Conservation (phyloP, 2,797 vertebrate species). For the Danionella dracula region DNA sequence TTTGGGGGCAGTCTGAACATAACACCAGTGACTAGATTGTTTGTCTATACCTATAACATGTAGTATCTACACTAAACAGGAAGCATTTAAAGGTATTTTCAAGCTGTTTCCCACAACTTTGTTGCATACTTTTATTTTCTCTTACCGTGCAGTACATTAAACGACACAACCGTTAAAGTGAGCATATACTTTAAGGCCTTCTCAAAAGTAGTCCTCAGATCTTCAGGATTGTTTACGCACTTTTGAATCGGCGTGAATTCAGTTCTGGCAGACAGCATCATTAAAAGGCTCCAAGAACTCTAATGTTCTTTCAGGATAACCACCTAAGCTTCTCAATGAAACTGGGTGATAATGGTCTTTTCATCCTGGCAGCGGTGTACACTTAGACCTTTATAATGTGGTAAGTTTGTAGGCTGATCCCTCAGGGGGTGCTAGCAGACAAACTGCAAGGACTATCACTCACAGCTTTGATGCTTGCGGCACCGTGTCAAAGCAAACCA, state of each 20-base stretch:
- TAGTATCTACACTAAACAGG: too few species aligned
- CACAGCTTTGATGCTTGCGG: background rate
- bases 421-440: conserved; percentile 22
- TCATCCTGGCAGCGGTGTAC: conserved; percentile 28
- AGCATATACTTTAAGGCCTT: background rate
- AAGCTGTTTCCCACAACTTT: background rate
- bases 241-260: background rate
- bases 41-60: too few species aligned
- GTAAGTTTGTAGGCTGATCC: conserved; percentile 21
- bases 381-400: conserved; percentile 30
- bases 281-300: conserved; percentile 20
- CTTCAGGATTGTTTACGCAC: background rate
- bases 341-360: conserved; percentile 36
- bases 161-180: background rate
- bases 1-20: too few species aligned
- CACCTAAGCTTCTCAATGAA: conserved; percentile 17
- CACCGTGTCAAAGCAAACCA: conserved; percentile 15
- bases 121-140: background rate
- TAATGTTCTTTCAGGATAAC: conserved; percentile 20
- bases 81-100: too few species aligned
- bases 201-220: background rate
- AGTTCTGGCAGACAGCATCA: background rate
- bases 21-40: too few species aligned
- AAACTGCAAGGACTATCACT: conserved; percentile 13
- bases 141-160: background rate